Base-by-base conservation (phyloP, 2,888 invertebrate genomes). In the Formica aserva region DNA sequence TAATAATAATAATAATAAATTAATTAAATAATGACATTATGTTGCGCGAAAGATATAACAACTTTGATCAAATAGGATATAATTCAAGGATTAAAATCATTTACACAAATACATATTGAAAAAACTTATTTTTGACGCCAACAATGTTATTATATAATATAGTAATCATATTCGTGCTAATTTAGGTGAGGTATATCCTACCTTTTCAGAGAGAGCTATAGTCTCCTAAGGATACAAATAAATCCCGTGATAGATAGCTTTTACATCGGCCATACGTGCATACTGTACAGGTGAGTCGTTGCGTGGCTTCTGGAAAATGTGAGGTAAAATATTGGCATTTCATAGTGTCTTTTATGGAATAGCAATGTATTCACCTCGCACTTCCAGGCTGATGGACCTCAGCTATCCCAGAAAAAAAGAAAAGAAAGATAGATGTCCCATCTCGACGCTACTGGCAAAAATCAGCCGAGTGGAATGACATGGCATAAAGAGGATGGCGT, bases 311-410 rank as follows among this genome's bases (percentile, higher is more conserved):
- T 32, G 22, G 13, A 60, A 32, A 38, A 72, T 32, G 41, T 15
- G 22, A 60, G 78, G 22, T 78, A 60, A 78, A 78, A 78, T 72
- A 78, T 78, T 32, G 78, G 72, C 60, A 41, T 60, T 78, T 60
- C 55, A n/a, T 55, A 55, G n/a, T 69, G 41, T 18, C 71, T 71
- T 72, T 72, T 26, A 41, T 18, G 15, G 26, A 72, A 72, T 60
- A 71, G 57, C 45, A 71, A 72, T 45, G 78, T 71, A 67, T 60
- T 22, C 32, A 18, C 15, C 69, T 26, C 18, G 41, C 26, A 60
- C 41, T 78, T 71, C 35, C 45, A 32, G 26, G 5, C 32, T 72
- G 57, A 78, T 35, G 72, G 45, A 26, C 78, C 60, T 71, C 26
- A 45, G 60, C 72, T 13, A 35, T 45, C 13, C 2, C 22, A 18